Conservation (phyloP, 1,140 invertebrate species). For the Manduca sexta region DNA sequence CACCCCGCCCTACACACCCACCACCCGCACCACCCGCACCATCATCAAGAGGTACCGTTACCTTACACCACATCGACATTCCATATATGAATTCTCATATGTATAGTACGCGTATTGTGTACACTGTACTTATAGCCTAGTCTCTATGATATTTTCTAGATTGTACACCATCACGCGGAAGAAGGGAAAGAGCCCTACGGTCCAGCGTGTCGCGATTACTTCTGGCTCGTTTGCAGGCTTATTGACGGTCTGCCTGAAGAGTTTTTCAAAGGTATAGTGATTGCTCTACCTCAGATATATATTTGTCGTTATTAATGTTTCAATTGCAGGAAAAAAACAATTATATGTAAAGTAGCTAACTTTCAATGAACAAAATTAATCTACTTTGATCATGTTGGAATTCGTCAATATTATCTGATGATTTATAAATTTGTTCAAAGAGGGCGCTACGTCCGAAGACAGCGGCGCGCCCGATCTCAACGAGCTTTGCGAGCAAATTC, state of each 20-base stretch:
- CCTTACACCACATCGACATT: no score
- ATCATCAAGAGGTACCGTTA: not conserved
- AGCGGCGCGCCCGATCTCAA: constrained; percentile 71
- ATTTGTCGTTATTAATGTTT: no score
- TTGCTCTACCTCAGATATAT: not conserved
- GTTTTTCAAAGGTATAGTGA: constrained; percentile 77
- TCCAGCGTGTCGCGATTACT: constrained; percentile 94
- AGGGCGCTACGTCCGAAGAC: constrained; percentile 65
- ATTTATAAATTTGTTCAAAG: constrained; percentile 35
- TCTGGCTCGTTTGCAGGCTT: constrained; percentile 91
- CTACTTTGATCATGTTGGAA: no score
- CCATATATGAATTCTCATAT: no score
- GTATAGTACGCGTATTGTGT: no score
- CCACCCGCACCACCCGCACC: constrained; percentile 27
- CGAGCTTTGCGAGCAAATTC: constrained; percentile 82
- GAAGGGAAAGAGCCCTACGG: constrained; percentile 94
- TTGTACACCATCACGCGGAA: constrained; percentile 74
- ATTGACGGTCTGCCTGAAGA: constrained; percentile 89
- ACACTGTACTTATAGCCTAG: no score
- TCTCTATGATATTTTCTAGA: no score
- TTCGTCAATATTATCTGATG: no score
- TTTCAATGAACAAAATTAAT: no score
- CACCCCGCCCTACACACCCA: constrained; percentile 49
- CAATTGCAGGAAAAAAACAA: no score
- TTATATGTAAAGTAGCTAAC: no score